These are phyloP conservation scores for Apamea crenata DNA, from an alignment of 2,888 invertebrate genomes.

Conservation along the genomic window DNA sequence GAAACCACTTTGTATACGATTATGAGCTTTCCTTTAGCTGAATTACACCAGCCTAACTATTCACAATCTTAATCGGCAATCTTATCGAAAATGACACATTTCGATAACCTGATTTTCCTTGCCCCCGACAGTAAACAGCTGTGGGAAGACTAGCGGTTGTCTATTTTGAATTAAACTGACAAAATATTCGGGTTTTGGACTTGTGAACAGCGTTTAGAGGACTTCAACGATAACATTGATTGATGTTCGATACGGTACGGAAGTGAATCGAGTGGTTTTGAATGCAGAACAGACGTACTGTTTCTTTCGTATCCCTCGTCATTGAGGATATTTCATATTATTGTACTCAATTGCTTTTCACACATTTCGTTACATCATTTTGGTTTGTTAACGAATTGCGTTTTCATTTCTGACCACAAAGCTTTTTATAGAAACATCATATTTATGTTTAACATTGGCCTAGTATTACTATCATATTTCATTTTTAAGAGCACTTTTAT, in stretches of 20 bases:
- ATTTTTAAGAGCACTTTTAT: constrained; percentile 52
- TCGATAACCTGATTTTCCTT: too few relatives aligned
- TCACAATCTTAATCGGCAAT: too few relatives aligned
- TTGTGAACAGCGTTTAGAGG: too few relatives aligned
- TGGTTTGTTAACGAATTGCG: not conserved
- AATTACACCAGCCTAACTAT: not conserved
- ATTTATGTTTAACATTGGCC: constrained; percentile 21
- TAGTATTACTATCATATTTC: constrained; percentile 35
- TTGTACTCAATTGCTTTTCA: constrained; percentile 3
- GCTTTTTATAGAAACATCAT: constrained; percentile 24
- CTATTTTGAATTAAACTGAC: too few relatives aligned
- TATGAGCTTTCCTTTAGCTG: not conserved
- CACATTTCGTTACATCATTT: not conserved
- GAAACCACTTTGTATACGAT: not conserved
- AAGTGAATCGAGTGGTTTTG: too few relatives aligned
- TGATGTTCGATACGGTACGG: too few relatives aligned
- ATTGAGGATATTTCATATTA: not conserved
- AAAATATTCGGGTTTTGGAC: too few relatives aligned
- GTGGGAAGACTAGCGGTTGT: too few relatives aligned
- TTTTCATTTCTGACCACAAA: constrained; percentile 1
- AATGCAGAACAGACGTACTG: too few relatives aligned
- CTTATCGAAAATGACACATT: too few relatives aligned
- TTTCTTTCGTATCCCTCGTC: not conserved
- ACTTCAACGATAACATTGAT: too few relatives aligned
- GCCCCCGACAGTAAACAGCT: too few relatives aligned